phyloP scores from a whole-genome alignment of 2,888 invertebrate species.

The Aelia acuminata region DNA sequence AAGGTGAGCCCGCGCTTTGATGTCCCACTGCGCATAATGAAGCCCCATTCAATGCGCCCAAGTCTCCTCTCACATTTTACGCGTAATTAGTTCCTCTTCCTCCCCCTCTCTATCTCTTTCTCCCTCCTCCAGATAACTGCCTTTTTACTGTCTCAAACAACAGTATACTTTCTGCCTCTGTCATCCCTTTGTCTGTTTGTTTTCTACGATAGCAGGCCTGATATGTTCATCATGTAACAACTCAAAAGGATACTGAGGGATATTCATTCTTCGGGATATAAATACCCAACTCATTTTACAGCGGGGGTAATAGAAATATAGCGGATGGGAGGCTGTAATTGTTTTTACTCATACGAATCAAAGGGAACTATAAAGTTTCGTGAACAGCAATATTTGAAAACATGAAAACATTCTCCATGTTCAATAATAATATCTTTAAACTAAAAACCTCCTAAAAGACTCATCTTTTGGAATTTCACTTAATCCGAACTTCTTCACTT shows the following conservation, averaged over 20 bases:
- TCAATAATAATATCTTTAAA: too few species aligned
- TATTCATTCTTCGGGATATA: neutral
- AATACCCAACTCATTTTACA: neutral
- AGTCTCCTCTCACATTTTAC: constrained; percentile 22
- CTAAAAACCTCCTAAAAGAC: too few species aligned
- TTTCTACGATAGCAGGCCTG: neutral
- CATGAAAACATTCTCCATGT: too few species aligned
- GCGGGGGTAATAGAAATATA: neutral
- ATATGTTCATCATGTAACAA: neutral
- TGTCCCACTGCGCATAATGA: constrained; percentile 20
- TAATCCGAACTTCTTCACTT: too few species aligned
- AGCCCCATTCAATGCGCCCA: neutral
- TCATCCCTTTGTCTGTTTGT: constrained; percentile 18
- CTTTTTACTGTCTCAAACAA: constrained; percentile 21
- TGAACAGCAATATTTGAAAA: neutral
- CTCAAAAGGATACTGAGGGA: neutral
- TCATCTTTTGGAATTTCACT: too few species aligned
- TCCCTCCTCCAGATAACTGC: neutral
- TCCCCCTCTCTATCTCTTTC: neutral
- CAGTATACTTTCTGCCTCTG: constrained; percentile 1
- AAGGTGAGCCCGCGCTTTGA: constrained; percentile 17
- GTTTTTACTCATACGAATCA: neutral
- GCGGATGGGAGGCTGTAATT: neutral
- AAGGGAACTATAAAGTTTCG: neutral
- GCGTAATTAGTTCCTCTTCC: constrained; percentile 31